phyloP scores from a whole-genome alignment of 2,888 invertebrate genomes.

The Malachius bipustulatus region DNA sequence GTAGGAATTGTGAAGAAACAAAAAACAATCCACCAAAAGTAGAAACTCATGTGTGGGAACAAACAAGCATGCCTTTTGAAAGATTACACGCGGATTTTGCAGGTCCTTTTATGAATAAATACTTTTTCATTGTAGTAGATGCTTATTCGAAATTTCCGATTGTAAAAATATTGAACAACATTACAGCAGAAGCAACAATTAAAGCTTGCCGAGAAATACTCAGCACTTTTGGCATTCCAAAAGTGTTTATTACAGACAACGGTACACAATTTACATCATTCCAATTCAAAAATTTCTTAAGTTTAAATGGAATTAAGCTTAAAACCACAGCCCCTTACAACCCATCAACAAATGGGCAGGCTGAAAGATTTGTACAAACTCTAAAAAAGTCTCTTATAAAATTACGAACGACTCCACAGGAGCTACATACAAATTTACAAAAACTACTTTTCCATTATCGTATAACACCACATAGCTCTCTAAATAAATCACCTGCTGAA shows the following conservation, averaged over 20 bases:
- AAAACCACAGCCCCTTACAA: slow-evolving; percentile 18
- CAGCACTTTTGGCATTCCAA: no score
- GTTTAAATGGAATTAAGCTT: slow-evolving; percentile 13
- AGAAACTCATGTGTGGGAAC: slow-evolving; percentile 1
- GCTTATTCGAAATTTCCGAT: no score
- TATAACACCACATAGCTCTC: background rate
- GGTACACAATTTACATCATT: slow-evolving; percentile 12
- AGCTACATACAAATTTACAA: background rate
- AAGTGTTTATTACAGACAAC: slow-evolving; percentile 1
- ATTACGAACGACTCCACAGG: background rate
- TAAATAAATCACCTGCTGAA: background rate
- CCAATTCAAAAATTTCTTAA: slow-evolving; percentile 15
- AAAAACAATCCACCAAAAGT: background rate
- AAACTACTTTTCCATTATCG: background rate
- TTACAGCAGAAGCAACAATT: no score
- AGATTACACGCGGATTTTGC: no score
- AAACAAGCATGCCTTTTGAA: background rate
- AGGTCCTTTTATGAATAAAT: no score
- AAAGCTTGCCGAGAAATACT: no score
- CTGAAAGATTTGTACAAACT: slow-evolving; percentile 22
- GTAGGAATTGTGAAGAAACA: background rate
- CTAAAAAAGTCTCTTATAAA: slow-evolving; percentile 14
- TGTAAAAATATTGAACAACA: no score
- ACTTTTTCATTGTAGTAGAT: no score
- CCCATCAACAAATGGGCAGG: slow-evolving; percentile 20